Conservation (phyloP, 2,797 vertebrate genomes). For the Podarcis lilfordi region DNA sequence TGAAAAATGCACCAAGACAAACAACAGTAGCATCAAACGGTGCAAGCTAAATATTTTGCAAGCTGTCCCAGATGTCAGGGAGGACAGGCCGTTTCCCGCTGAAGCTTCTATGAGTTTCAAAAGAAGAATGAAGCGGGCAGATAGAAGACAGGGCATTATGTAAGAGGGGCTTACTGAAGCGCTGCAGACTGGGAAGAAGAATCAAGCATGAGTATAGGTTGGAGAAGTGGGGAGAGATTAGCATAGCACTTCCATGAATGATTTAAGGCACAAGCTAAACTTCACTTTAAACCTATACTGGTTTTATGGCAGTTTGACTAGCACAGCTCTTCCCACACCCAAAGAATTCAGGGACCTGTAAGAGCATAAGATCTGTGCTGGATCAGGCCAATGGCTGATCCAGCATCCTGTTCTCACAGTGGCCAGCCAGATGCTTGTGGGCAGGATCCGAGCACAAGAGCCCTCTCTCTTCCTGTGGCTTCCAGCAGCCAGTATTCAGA, state of each 20-base stretch:
- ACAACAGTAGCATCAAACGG: neutral
- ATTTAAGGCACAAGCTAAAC: no score
- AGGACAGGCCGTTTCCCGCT: neutral
- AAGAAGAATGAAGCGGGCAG: neutral
- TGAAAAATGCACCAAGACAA: conserved; percentile 1
- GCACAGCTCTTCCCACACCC: no score
- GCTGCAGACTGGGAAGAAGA: neutral
- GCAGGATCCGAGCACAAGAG: no score
- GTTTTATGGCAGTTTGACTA: neutral
- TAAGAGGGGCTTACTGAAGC: neutral
- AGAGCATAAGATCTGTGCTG: no score
- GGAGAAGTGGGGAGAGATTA: no score
- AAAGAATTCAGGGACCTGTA: neutral
- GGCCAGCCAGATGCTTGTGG: no score
- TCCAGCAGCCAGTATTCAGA: no score
- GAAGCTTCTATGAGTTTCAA: neutral
- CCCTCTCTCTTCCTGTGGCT: no score
- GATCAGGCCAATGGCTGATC: no score
- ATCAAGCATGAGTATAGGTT: no score
- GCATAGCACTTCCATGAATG: neutral
- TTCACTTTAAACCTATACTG: neutral
- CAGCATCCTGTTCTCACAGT: no score
- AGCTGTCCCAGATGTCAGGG: neutral
- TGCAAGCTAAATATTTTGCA: neutral
- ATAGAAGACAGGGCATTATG: neutral